Conservation (phyloP, 2,888 invertebrate species). For the Campoplex capitator region DNA sequence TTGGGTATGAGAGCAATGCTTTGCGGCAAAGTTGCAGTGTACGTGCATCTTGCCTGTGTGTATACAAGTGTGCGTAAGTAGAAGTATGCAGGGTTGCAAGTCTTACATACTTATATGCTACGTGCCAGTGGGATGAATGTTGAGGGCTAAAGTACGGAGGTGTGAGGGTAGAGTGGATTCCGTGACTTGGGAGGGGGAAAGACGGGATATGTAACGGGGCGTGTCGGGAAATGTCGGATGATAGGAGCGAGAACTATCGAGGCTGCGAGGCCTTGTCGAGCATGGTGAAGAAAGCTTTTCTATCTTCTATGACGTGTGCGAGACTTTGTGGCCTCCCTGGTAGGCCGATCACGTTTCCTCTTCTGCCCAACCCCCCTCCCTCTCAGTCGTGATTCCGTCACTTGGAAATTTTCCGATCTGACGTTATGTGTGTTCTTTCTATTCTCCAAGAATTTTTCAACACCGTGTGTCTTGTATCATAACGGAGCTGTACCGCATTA, state of each 20-base stretch:
- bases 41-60: neutral
- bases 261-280: constrained; percentile 63
- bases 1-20: constrained; percentile 39
- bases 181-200: constrained; percentile 32
- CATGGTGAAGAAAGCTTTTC: constrained; percentile 70
- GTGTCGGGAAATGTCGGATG: constrained; percentile 69
- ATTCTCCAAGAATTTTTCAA: constrained; percentile 11
- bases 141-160: constrained; percentile 41
- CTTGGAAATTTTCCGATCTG: constrained; percentile 74
- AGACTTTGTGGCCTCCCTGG: constrained; percentile 52
- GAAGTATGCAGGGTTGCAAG: constrained; percentile 45
- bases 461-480: constrained; percentile 21
- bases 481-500: neutral
- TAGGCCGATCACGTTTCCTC: constrained; percentile 80
- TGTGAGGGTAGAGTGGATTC: constrained; percentile 53
- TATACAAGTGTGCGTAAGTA: constrained; percentile 6
- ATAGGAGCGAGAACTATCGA: constrained; percentile 63
- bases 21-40: constrained; percentile 29
- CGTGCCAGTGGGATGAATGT: constrained; percentile 67
- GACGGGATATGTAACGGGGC: constrained; percentile 63
- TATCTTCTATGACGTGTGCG: constrained; percentile 71
- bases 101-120: constrained; percentile 48
- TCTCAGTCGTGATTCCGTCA: constrained; percentile 73
- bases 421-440: constrained; percentile 54
- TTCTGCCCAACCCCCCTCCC: constrained; percentile 18